A percentile compares a stretch with the other conserved stretches of the same genome.
Evolutionary conservation across 2,797 vertebrate genomes (phyloP).

Genomic region (Serranus cabrilla): DNA sequence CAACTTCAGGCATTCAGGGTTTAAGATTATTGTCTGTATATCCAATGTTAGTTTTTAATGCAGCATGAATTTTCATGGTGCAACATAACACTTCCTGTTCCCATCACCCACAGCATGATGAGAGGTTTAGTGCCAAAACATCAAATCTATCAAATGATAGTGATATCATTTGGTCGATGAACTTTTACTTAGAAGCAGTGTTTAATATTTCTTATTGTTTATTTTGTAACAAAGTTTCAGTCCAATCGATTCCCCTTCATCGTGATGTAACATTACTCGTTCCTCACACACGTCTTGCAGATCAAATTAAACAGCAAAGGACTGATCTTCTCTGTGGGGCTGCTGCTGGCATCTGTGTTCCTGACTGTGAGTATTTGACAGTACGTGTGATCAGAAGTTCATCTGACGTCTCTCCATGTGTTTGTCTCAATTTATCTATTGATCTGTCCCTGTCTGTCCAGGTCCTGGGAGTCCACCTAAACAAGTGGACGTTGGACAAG

Average conservation of each 20-base stretch:
- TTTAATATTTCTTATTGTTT: too few relatives aligned
- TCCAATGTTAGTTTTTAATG: too few relatives aligned
- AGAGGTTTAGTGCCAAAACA: background rate
- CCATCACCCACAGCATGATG: background rate
- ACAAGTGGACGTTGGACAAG: constrained; percentile 96
- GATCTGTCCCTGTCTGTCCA: constrained; percentile 62
- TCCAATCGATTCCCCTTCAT: too few relatives aligned
- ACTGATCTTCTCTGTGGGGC: constrained; percentile 97
- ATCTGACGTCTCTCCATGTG: background rate
- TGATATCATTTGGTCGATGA: too few relatives aligned
- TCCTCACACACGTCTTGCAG: constrained; percentile 70
- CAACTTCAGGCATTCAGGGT: too few relatives aligned
- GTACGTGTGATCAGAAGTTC: background rate
- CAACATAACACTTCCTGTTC: background rate
- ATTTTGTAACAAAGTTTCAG: too few relatives aligned
- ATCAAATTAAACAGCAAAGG: constrained; percentile 96
- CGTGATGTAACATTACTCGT: background rate
- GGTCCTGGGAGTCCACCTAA: constrained; percentile 95
- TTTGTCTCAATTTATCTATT: constrained; percentile 7
- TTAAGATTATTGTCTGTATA: too few relatives aligned
- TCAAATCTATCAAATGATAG: too few relatives aligned
- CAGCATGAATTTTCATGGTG: too few relatives aligned
- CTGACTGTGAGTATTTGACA: constrained; percentile 90
- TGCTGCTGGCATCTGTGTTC: constrained; percentile 95
- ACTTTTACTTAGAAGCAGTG: too few relatives aligned